Conservation (phyloP, 2,888 invertebrate genomes). For the Chymomyza fuscimana region DNA sequence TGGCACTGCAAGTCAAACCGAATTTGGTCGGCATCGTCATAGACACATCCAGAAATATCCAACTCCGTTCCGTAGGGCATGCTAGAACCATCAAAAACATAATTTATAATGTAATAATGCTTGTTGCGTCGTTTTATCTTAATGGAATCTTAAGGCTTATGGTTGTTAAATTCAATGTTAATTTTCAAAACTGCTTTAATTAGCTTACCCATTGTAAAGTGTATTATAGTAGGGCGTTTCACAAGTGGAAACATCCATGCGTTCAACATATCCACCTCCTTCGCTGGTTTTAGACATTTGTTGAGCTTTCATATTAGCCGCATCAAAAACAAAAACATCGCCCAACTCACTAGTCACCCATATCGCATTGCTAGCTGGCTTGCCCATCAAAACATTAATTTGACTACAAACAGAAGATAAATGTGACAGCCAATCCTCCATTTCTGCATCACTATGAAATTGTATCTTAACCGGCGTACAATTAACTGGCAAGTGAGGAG, state of each 20-base stretch:
- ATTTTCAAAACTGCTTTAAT: background rate
- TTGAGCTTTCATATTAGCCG: constrained; percentile 83
- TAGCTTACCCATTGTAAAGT: constrained; percentile 83
- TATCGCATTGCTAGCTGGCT: constrained; percentile 86
- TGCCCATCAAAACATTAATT: constrained; percentile 85
- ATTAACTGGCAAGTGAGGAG: constrained; percentile 82
- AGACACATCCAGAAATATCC: constrained; percentile 86
- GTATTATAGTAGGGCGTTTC: constrained; percentile 83
- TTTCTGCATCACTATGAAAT: constrained; percentile 90
- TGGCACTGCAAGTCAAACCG: constrained; percentile 86
- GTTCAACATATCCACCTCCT: constrained; percentile 82
- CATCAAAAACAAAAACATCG: constrained; percentile 91
- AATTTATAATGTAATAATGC: too few species aligned
- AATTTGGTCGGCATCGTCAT: constrained; percentile 87
- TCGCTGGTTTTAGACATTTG: constrained; percentile 78
- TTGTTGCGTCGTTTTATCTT: background rate
- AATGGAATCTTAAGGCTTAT: background rate
- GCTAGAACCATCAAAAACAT: constrained; percentile 43
- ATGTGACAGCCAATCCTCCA: constrained; percentile 94
- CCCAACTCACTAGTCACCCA: constrained; percentile 90
- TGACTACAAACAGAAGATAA: constrained; percentile 88
- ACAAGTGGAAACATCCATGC: constrained; percentile 86
- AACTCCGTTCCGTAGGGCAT: constrained; percentile 87
- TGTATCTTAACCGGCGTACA: constrained; percentile 85
- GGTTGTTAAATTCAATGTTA: background rate